Evolutionary conservation across 1,140 invertebrate species (phyloP).

Genomic region (Forficula auricularia): DNA sequence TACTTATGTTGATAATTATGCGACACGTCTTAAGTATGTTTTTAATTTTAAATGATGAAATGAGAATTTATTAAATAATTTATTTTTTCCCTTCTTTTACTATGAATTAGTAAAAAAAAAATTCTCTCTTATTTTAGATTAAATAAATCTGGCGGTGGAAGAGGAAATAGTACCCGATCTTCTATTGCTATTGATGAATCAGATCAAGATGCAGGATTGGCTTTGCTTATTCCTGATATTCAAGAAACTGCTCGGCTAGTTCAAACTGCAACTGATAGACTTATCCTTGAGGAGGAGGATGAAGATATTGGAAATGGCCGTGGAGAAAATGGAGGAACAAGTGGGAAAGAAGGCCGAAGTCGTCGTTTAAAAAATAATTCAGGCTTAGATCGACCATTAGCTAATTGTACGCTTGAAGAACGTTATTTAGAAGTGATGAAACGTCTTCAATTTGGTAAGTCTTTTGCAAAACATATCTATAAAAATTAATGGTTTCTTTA

Average conservation of each 20-base stretch:
- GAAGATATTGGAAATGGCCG: conserved; percentile 20
- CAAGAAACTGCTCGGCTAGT: conserved; percentile 64
- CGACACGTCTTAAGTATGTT: conserved; percentile 56
- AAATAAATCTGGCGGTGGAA: conserved; percentile 35
- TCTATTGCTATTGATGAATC: conserved; percentile 37
- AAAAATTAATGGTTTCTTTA: not conserved
- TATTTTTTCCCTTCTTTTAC: conserved; percentile 3
- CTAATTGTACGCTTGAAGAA: too few species aligned
- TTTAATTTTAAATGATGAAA: conserved; percentile 8
- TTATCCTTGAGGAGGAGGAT: conserved; percentile 25
- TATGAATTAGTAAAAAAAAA: not conserved
- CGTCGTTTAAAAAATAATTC: conserved; percentile 17
- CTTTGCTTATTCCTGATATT: conserved; percentile 74
- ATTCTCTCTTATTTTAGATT: conserved; percentile 25
- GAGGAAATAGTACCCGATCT: conserved; percentile 30
- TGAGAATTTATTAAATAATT: conserved; percentile 8
- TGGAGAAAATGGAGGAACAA: not conserved
- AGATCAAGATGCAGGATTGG: conserved; percentile 73
- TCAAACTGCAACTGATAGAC: conserved; percentile 37
- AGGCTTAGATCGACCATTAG: too few species aligned
- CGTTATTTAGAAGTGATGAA: conserved; percentile 71
- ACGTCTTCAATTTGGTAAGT: conserved; percentile 67
- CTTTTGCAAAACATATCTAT: not conserved
- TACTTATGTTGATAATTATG: conserved; percentile 77
- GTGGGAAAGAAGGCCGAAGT: too few species aligned